Base-by-base conservation (phyloP, 2,888 invertebrate genomes). In the Eupelmus urozonus region DNA sequence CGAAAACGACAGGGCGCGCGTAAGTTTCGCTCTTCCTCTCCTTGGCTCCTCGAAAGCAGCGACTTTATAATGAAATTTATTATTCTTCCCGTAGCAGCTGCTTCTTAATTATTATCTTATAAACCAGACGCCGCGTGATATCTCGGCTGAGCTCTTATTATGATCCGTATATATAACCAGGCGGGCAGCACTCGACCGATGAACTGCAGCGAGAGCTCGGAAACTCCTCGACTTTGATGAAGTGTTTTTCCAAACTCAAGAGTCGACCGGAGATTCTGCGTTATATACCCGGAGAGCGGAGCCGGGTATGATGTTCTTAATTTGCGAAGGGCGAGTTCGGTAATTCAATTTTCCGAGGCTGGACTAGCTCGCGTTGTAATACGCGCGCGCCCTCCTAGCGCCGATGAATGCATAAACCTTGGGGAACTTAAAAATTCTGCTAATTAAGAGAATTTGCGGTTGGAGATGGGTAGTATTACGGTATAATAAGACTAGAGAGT, bases 221-320 rank as follows among this genome's bases (percentile, higher is more conserved):
- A 67, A 78, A 72, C 67, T 72, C 23, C 62, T 62, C 40, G 76
- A 72, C 72, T 79, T 67, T 76, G 76, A 79, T 76, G 55, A 72
- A 76, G 76, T 79, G 62, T 79, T 76, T 76, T 79, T 79, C 70
- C 74, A 70, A 70, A 74, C 74, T 78, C 67, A 9, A 57, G 69
- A n/a, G 45, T 25, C 49, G 18, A 25, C 23, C 23, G 27, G 23
- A 42, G 53, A 62, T 63, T 81, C 51, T 45, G 9, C 34, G 34
- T 34, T 34, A 34, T 34, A 34, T 34, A 34, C 34, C 5, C 9
- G 9, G 9, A 2, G 2, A 4, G 4, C 16, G 45, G 45, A 2
- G 45, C 5, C 34, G 34, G 23, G 45, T 20, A 51, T 29, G 66
- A 71, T 77, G 72, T 73, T 74, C 67, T 69, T 65, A 69, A 78